phyloP scores from a whole-genome alignment of 2,888 invertebrate genomes.

The Conops quadrifasciatus region DNA sequence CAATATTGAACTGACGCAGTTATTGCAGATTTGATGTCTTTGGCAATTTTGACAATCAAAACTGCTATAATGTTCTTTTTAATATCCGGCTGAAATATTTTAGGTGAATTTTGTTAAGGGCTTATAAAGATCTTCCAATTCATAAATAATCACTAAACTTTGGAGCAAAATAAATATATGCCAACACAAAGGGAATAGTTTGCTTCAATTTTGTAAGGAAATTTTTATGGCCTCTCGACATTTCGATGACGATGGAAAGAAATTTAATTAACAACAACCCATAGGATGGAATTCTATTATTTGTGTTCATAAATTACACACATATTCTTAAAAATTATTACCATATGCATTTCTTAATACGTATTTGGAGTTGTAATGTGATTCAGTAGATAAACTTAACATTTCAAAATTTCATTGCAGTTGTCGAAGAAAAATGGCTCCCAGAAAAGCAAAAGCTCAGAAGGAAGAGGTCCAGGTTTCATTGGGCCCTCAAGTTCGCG shows the following conservation, averaged over 20 bases:
- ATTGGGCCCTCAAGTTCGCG: constrained; percentile 94
- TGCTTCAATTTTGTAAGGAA: background rate
- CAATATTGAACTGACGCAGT: constrained; percentile 11
- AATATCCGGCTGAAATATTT: constrained; percentile 61
- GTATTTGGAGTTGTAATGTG: background rate
- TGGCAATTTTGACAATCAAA: constrained; percentile 44
- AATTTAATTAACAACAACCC: constrained; percentile 40
- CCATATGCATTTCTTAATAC: no score
- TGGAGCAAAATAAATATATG: constrained; percentile 31
- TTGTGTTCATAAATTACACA: background rate
- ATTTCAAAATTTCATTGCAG: constrained; percentile 14
- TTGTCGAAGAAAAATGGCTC: constrained; percentile 77
- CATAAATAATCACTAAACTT: constrained; percentile 41
- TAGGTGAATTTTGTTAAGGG: constrained; percentile 54
- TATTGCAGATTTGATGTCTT: constrained; percentile 41
- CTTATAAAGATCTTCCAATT: constrained; percentile 46
- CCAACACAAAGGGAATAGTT: constrained; percentile 18
- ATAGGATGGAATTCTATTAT: background rate
- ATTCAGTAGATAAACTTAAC: constrained; percentile 25
- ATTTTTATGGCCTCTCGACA: background rate
- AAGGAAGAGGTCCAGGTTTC: constrained; percentile 97
- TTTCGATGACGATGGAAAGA: constrained; percentile 43
- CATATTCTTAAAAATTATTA: no score
- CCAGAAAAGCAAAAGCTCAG: constrained; percentile 95
- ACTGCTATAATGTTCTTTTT: constrained; percentile 56